These are phyloP conservation scores for Muscidifurax raptorellus DNA, from an alignment of 1,140 invertebrate species.

Conservation along the genomic window DNA sequence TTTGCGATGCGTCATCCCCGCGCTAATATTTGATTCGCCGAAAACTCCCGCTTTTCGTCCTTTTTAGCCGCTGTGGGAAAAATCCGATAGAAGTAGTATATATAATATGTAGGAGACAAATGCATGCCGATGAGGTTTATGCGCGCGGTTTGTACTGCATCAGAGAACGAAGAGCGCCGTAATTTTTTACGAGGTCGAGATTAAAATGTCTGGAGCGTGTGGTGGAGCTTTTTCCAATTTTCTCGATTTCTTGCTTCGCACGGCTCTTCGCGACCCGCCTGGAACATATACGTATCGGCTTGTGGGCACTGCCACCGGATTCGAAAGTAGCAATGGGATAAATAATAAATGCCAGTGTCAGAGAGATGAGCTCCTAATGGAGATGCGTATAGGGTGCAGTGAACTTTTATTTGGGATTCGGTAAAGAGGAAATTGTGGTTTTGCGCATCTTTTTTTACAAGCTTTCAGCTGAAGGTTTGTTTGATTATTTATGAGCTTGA, in stretches of 20 bases:
- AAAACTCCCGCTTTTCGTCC: neutral
- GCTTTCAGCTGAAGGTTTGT: neutral
- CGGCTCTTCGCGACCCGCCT: neutral
- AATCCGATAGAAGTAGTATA: neutral
- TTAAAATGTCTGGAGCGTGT: constrained; percentile 15
- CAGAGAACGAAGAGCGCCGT: neutral
- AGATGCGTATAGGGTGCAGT: neutral
- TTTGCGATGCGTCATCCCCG: constrained; percentile 32
- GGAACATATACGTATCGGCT: neutral
- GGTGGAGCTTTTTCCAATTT: neutral
- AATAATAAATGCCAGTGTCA: neutral
- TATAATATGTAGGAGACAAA: neutral
- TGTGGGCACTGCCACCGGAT: neutral
- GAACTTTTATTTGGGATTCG: neutral
- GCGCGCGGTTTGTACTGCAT: no score
- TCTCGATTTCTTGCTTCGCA: neutral
- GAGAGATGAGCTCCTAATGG: neutral
- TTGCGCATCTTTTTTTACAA: neutral
- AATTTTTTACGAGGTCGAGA: constrained; percentile 6
- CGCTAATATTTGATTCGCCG: constrained; percentile 20
- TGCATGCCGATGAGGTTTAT: neutral
- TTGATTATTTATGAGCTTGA: neutral
- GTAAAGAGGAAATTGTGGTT: neutral
- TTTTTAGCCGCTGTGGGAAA: constrained; percentile 38
- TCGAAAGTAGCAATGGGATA: neutral